These are phyloP conservation scores for Apaloderma vittatum DNA, from an alignment of 2,113 vertebrate genomes.

Conservation along the genomic window DNA sequence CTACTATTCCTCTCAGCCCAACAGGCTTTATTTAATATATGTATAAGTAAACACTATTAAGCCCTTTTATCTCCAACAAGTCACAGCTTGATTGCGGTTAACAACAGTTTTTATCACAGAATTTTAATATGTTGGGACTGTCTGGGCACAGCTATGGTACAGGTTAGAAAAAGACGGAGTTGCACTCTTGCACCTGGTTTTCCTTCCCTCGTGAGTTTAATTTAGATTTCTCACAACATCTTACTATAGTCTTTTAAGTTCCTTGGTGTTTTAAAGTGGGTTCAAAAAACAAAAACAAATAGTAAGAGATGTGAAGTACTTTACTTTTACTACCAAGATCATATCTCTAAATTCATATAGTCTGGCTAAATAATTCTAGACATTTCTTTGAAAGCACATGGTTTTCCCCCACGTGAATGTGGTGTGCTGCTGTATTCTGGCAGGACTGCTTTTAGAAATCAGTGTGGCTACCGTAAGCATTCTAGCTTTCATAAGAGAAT, in stretches of 20 bases:
- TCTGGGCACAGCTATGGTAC: background rate
- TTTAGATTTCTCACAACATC: background rate
- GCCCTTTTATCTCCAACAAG: background rate
- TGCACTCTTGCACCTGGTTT: background rate
- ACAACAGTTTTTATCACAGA: slow-evolving; percentile 3
- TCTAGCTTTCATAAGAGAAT: background rate
- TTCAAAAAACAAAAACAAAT: background rate
- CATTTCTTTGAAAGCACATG: background rate
- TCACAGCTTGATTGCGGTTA: background rate
- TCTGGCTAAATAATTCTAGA: background rate
- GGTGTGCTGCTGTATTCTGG: background rate
- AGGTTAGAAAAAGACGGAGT: background rate
- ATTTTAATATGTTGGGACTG: background rate
- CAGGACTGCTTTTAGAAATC: background rate
- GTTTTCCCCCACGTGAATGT: background rate
- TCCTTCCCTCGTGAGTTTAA: background rate
- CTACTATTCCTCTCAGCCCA: background rate
- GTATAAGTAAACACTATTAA: background rate
- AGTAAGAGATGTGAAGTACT: background rate
- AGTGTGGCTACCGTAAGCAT: fast-evolving
- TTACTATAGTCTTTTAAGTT: background rate
- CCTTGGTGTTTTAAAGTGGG: background rate
- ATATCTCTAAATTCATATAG: background rate
- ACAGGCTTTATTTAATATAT: background rate
- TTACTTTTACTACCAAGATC: background rate